These are phyloP conservation scores for Pristionchus entomophagus DNA, from an alignment of 2,888 invertebrate genomes.

Conservation along the genomic window DNA sequence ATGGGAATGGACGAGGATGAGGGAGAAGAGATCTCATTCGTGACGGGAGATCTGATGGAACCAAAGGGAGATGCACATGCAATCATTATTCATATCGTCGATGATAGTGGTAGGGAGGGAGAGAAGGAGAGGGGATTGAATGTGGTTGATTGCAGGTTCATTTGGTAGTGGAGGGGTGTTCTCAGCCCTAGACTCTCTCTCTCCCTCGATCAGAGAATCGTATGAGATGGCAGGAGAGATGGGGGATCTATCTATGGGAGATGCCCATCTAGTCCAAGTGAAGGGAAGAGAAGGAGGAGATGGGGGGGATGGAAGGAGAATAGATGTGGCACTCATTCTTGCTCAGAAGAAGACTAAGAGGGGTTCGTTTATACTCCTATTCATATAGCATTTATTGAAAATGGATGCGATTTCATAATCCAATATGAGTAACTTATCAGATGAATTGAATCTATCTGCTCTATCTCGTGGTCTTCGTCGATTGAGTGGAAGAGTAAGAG, in stretches of 20 bases:
- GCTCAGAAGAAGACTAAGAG: slow-evolving; percentile 40
- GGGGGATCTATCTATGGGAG: slow-evolving; percentile 77
- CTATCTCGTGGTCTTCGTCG: slow-evolving; percentile 14
- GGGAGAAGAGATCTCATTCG: slow-evolving; percentile 50
- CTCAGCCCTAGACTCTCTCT: slow-evolving; percentile 74
- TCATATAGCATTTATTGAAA: too few relatives aligned
- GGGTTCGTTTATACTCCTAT: not conserved
- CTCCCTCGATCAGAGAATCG: slow-evolving; percentile 70
- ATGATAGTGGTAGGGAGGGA: slow-evolving; percentile 75
- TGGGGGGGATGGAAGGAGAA: too few relatives aligned
- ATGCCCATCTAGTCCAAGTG: slow-evolving; percentile 76
- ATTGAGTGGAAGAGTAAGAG: not conserved
- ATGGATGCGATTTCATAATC: not conserved
- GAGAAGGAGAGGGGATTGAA: too few relatives aligned
- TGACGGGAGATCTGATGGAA: slow-evolving; percentile 77
- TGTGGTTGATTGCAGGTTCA: slow-evolving; percentile 76
- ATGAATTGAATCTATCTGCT: slow-evolving; percentile 17
- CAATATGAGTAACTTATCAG: not conserved
- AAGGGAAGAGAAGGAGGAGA: not conserved
- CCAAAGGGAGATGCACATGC: slow-evolving; percentile 67
- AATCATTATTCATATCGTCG: slow-evolving; percentile 77
- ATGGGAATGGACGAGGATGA: slow-evolving; percentile 36
- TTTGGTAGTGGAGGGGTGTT: slow-evolving; percentile 78
- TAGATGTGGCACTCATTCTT: slow-evolving; percentile 33
- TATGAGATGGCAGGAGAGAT: slow-evolving; percentile 77